These are phyloP conservation scores for Leucophenga varia DNA, from an alignment of 1,140 invertebrate species.

Conservation along the genomic window DNA sequence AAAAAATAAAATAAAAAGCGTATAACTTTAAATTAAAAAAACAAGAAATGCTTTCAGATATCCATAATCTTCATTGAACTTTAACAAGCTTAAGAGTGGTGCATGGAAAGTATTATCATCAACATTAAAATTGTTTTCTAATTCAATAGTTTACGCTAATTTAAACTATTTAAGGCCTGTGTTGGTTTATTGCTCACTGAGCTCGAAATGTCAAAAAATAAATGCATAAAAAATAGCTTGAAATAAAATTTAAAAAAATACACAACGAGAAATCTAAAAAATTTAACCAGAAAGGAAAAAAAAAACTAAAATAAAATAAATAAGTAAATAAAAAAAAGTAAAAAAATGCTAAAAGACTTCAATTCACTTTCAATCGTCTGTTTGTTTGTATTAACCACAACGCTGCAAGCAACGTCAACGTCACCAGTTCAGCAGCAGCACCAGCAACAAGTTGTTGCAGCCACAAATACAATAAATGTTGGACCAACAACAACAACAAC, in stretches of 20 bases:
- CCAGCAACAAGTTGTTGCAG: background rate
- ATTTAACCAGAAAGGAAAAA: no score
- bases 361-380: slow-evolving; percentile 35
- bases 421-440: background rate
- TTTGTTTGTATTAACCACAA: slow-evolving; percentile 29
- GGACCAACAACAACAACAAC: slow-evolving; percentile 15
- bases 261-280: background rate
- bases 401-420: slow-evolving; percentile 20
- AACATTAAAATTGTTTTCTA: no score
- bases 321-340: background rate
- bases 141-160: no score
- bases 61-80: no score
- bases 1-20: no score
- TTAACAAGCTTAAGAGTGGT: no score
- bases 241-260: background rate
- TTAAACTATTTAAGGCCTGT: no score
- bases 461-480: slow-evolving; percentile 10
- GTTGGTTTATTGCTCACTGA: no score
- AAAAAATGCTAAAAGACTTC: slow-evolving; percentile 37
- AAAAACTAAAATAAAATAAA: no score
- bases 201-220: background rate
- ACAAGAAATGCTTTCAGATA: no score
- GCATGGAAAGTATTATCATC: no score
- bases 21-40: no score
- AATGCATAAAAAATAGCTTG: background rate